These are phyloP conservation scores for Dermolepida albohirtum DNA, from an alignment of 2,888 invertebrate species.

Conservation along the genomic window DNA sequence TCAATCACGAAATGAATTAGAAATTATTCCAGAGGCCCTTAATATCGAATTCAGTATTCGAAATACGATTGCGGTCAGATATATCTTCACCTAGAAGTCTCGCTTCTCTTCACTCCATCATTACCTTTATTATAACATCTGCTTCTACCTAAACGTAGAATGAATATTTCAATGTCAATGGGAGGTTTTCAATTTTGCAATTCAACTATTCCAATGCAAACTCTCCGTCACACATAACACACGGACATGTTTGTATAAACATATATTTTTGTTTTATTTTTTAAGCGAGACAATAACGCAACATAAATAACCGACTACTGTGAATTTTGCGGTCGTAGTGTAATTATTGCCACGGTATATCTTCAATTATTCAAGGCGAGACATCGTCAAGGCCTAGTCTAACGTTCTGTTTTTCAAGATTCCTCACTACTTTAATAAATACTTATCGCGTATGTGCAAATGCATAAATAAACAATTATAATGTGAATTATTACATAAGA, in stretches of 20 bases:
- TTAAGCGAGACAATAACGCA: conserved; percentile 4
- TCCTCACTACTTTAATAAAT: conserved; percentile 8
- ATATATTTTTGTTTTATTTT: not conserved
- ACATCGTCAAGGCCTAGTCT: conserved; percentile 14
- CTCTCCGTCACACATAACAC: too few species aligned
- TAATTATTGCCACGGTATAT: conserved; percentile 10
- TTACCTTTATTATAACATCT: too few species aligned
- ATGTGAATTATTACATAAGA: conserved; percentile 5
- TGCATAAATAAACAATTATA: conserved; percentile 13
- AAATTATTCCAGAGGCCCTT: too few species aligned
- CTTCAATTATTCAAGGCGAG: conserved; percentile 34
- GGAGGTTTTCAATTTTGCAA: too few species aligned
- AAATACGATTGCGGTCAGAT: too few species aligned
- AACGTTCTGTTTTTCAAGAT: not conserved
- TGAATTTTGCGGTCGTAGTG: conserved; percentile 22
- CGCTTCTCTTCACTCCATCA: too few species aligned
- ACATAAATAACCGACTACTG: conserved; percentile 14
- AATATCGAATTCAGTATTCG: too few species aligned
- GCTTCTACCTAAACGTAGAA: too few species aligned
- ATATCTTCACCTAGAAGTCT: too few species aligned
- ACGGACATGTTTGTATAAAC: not conserved
- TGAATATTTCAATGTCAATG: too few species aligned
- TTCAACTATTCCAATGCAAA: too few species aligned
- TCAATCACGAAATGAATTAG: too few species aligned
- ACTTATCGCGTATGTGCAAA: conserved; percentile 22